Conservation (phyloP, 2,888 invertebrate genomes). For the Limenitis camilla region DNA sequence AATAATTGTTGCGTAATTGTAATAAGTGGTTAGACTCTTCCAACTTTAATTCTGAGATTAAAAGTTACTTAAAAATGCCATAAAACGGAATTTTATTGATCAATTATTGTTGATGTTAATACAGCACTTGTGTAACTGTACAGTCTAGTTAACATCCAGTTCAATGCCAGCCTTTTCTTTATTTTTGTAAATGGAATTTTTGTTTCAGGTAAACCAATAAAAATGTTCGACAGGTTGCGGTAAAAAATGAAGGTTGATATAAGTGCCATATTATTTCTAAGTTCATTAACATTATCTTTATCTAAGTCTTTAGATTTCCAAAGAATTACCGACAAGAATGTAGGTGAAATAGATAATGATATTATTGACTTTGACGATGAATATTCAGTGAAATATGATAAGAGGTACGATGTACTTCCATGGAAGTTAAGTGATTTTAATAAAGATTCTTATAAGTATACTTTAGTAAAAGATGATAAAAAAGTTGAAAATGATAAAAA, state of each 20-base stretch:
- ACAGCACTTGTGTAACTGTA: no score
- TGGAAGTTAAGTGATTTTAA: conserved; percentile 46
- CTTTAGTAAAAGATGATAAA: conserved; percentile 39
- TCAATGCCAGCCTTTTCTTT: conserved; percentile 15
- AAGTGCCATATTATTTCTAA: conserved; percentile 48
- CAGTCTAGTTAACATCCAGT: conserved; percentile 19
- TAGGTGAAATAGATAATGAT: conserved; percentile 52
- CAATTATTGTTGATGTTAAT: no score
- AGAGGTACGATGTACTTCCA: conserved; percentile 46
- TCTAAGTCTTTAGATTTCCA: conserved; percentile 42
- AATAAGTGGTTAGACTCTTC: no score
- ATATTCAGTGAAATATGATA: conserved; percentile 50
- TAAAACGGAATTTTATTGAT: no score
- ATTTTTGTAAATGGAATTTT: conserved; percentile 20
- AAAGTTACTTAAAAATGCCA: no score
- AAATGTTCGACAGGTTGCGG: conserved; percentile 54
- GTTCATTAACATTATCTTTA: conserved; percentile 29
- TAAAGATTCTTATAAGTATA: conserved; percentile 56
- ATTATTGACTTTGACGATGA: conserved; percentile 65
- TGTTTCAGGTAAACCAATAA: conserved; percentile 55
- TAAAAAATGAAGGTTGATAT: conserved; percentile 51
- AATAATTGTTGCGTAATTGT: no score
- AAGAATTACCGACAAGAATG: conserved; percentile 27
- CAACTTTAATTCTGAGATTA: no score
- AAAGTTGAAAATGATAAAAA: conserved; percentile 11